phyloP scores from a whole-genome alignment of 2,113 vertebrate genomes.

The Eclectus roratus region DNA sequence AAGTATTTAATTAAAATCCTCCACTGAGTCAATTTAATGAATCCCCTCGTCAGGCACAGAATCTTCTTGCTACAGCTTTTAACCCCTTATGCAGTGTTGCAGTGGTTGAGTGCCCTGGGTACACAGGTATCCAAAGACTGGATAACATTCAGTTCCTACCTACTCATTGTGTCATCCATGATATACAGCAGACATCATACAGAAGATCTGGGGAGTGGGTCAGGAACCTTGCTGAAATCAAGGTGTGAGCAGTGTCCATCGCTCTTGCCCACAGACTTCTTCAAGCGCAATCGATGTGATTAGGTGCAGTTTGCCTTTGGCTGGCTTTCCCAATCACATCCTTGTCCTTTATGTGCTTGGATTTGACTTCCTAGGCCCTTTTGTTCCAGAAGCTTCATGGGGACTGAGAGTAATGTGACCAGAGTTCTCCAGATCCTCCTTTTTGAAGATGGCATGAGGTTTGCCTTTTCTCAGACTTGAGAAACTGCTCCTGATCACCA shows the following conservation, averaged over 20 bases:
- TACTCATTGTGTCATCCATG: not conserved
- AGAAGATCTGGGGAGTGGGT: not conserved
- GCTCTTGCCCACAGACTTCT: not conserved
- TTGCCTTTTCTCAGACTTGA: not conserved
- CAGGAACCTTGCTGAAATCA: not conserved
- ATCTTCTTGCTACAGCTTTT: not conserved
- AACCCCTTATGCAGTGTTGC: not conserved
- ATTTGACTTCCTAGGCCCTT: not conserved
- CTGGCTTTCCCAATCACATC: not conserved
- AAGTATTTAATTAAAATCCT: not conserved
- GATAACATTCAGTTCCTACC: not conserved
- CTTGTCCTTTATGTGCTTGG: not conserved
- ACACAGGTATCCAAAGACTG: not conserved
- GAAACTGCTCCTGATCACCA: not conserved
- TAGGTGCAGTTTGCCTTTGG: not conserved
- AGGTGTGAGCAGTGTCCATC: not conserved
- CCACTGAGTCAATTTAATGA: not conserved
- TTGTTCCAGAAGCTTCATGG: not conserved
- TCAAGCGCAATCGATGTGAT: rapidly evolving
- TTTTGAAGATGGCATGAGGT: not conserved
- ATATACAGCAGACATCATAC: not conserved
- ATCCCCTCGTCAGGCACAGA: not conserved
- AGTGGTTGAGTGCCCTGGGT: not conserved
- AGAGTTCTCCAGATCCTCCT: not conserved
- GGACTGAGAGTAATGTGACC: not conserved